Evolutionary conservation across 2,888 invertebrate genomes (phyloP), one percentile per base, ranked within the genome.

Genomic region (Agonum fuliginosum): DNA sequence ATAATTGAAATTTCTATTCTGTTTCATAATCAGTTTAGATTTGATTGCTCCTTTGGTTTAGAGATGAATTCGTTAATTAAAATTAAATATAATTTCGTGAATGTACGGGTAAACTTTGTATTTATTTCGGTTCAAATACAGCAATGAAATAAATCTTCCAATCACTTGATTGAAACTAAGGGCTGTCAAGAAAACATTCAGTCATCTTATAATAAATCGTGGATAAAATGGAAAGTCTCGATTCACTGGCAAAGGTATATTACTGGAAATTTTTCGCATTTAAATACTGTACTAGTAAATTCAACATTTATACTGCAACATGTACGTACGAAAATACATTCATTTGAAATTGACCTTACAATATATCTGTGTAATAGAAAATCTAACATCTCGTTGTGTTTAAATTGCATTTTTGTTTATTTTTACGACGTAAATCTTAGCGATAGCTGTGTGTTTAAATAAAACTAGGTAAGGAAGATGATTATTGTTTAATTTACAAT

Each of bases 311-410:
- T 71, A 43, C 65, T 43, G 37, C 24, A 74, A 74, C 74, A 74
- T 74, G 62, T 74, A 74, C 41, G 65, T 74, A 74, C 65, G 74
- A 74, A 74, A 74, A 74, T 74, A 74, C 74, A 74, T 74, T 46
- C 46, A 74, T 74, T 62, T 74, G 43, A 62, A 74, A 62, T 74
- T 74, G 73, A 72, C 72, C 51, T 72, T 54, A 72, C 22, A 41
- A 67, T 41, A 41, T 67, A 41, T 41, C 67, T 30, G 43, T 65
- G 20, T 67, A 22, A 37, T 67, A 67, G 41, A 73, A 73, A 73
- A 74, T 27, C 27, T 71, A 48, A 71, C 6, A 30, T 65, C 8
- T 74, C 74, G 74, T 74, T 74, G 74, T 74, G 74, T 62, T 62
- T 27, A 43, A 74, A 65, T 74, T 74, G 58, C 74, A 46, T 43